A percentile compares a stretch with the other conserved stretches of the same genome.
Conservation (phyloP, 2,888 invertebrate genomes). For the Psylliodes chrysocephalus region DNA sequence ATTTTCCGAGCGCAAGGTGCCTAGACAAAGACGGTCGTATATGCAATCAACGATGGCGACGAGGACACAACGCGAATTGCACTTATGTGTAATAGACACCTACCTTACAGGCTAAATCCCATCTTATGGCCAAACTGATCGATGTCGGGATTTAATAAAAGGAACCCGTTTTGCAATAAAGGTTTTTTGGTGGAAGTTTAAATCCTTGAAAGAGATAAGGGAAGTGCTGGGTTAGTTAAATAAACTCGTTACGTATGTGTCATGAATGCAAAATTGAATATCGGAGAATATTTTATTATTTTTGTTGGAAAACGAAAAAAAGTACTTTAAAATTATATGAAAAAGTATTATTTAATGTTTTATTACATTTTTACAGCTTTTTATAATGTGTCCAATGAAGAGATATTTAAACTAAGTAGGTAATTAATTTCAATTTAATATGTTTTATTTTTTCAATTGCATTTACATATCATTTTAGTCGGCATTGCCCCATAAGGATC, state of each 20-base stretch:
- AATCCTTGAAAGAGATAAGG: slow-evolving; percentile 19
- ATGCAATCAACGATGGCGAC: slow-evolving; percentile 24
- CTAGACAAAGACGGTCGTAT: slow-evolving; percentile 44
- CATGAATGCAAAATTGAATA: too few species aligned
- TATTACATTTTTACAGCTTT: too few species aligned
- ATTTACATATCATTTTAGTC: too few species aligned
- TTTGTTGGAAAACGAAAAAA: too few species aligned
- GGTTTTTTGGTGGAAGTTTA: slow-evolving; percentile 47
- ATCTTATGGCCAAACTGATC: slow-evolving; percentile 57
- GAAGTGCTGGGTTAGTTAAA: background rate
- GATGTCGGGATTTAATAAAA: slow-evolving; percentile 61
- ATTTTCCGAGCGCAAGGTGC: slow-evolving; percentile 51
- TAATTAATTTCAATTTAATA: too few species aligned
- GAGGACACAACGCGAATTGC: slow-evolving; percentile 49
- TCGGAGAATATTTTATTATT: too few species aligned
- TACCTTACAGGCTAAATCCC: slow-evolving; percentile 55
- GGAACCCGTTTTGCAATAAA: slow-evolving; percentile 57
- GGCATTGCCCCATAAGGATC: too few species aligned
- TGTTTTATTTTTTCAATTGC: too few species aligned
- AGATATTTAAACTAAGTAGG: too few species aligned
- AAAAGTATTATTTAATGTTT: too few species aligned
- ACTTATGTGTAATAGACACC: slow-evolving; percentile 59
- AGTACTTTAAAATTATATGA: too few species aligned
- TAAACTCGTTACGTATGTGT: background rate
- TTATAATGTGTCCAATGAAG: too few species aligned